Evolutionary conservation across 2,797 vertebrate genomes (phyloP).

Genomic region (Esox masquinongy): DNA sequence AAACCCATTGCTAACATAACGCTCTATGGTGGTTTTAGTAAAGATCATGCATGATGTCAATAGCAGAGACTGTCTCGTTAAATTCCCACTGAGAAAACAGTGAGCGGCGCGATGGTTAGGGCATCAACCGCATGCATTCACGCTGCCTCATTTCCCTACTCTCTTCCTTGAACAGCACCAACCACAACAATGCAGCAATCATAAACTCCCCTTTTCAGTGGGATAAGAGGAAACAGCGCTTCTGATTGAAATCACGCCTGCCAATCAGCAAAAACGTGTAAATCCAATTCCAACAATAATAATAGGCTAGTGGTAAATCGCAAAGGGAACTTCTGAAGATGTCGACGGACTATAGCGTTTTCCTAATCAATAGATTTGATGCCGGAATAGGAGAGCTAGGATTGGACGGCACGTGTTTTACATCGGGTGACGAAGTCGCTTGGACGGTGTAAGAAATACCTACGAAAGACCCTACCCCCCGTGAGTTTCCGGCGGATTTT

Average conservation of each 20-base stretch:
- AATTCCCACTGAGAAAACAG: conserved; percentile 38
- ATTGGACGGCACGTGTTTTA: conserved; percentile 54
- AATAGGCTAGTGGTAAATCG: conserved; percentile 5
- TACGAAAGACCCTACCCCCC: neutral
- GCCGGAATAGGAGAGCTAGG: conserved; percentile 49
- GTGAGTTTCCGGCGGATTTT: neutral
- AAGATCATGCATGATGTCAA: conserved; percentile 49
- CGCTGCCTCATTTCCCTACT: conserved; percentile 44
- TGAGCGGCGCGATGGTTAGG: conserved; percentile 26
- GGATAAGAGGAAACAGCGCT: neutral
- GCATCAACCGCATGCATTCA: conserved; percentile 39
- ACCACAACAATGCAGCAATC: conserved; percentile 50
- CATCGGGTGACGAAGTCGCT: conserved; percentile 43
- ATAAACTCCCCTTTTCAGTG: conserved; percentile 28
- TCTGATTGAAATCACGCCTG: neutral
- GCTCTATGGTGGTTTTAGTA: neutral
- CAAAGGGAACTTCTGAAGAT: conserved; percentile 27
- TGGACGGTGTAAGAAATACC: neutral
- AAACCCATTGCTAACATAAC: neutral
- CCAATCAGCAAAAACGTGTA: neutral
- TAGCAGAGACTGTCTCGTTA: conserved; percentile 43
- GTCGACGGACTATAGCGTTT: conserved; percentile 28
- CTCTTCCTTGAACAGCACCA: conserved; percentile 43
- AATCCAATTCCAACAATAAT: neutral
- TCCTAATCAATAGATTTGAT: conserved; percentile 62